These are phyloP conservation scores for Sebastolobus altivelis DNA, from an alignment of 2,797 vertebrate genomes.

Conservation along the genomic window DNA sequence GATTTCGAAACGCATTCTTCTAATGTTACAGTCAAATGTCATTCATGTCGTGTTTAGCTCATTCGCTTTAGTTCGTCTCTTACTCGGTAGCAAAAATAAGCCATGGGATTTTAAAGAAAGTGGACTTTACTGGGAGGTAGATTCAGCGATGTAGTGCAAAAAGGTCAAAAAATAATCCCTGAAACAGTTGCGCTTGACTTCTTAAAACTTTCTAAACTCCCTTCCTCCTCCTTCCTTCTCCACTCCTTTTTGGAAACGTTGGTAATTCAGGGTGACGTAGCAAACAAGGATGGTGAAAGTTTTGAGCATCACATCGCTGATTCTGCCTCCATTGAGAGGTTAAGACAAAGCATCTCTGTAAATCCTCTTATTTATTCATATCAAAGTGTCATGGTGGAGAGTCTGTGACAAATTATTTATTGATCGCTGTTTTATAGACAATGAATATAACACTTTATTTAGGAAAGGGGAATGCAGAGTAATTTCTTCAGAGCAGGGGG, in stretches of 20 bases:
- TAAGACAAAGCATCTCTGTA: slow-evolving; percentile 33
- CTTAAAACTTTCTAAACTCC: neutral
- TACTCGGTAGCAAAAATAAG: slow-evolving; percentile 67
- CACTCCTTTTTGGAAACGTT: neutral
- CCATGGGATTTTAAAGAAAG: slow-evolving; percentile 52
- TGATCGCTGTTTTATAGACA: slow-evolving; percentile 64
- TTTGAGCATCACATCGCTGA: slow-evolving; percentile 24
- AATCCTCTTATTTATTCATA: slow-evolving; percentile 58
- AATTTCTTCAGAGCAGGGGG: slow-evolving; percentile 43
- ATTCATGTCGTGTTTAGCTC: slow-evolving; percentile 9
- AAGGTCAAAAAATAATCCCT: neutral
- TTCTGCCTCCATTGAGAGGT: slow-evolving; percentile 32
- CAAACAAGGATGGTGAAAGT: slow-evolving; percentile 2
- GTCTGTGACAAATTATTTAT: slow-evolving; percentile 65
- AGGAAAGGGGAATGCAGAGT: slow-evolving; percentile 45
- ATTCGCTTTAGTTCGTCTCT: slow-evolving; percentile 54
- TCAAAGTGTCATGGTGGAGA: slow-evolving; percentile 61
- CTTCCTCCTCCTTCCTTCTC: neutral
- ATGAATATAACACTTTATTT: slow-evolving; percentile 48
- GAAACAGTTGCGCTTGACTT: neutral
- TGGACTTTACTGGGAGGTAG: slow-evolving; percentile 7
- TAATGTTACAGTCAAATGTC: neutral
- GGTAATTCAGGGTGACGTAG: slow-evolving; percentile 35
- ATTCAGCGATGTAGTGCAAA: slow-evolving; percentile 19
- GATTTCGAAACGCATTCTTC: neutral